Evolutionary conservation across 1,140 invertebrate genomes (phyloP), one percentile per base, ranked within the genome.

Genomic region (Drosophila nasuta): DNA sequence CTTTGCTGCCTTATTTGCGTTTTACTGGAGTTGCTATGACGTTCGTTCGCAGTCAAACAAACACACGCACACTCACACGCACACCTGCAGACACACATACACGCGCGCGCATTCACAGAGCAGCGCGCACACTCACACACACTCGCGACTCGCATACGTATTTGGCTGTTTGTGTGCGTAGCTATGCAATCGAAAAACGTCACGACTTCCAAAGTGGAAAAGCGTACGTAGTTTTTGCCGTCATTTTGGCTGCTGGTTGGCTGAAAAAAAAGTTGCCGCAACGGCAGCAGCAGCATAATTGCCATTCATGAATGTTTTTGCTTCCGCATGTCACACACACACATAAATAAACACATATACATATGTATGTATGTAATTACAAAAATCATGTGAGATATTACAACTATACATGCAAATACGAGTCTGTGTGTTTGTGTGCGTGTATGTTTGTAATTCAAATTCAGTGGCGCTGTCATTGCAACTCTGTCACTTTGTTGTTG

Each of bases 141-240:
- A 51, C 10, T 25, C 20, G 20, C 20, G 20, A n/a, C 51, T 52
- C 75, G 41, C 75, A 58, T 54, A 35, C 45, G 30, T 62, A 41
- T 51, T 28, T 51, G 56, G 20, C 20, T 25, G 20, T 25, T 25
- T 41, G 38, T 8, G 25, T 46, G 48, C 41, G 48, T 48, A 57
- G 64, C 33, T 75, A 68, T 79, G 82, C 68, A 81, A 77, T 68
- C 71, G 83, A 59, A 82, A 87, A 85, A 89, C 85, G 85, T 90
- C 85, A 89, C 85, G 75, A 81, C 85, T 89, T 89, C 85, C 85
- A 79, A 79, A 89, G 86, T 83, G 85, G 81, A 89, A 88, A 88
- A 83, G 68, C 77, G 77, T 83, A 77, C 79, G 79, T 71, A 77
- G 71, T 82, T 87, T 87, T 87, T 54, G 72, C 65, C 66, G 72